phyloP scores from a whole-genome alignment of 2,113 vertebrate genomes.

The Cebidichthys violaceus region DNA sequence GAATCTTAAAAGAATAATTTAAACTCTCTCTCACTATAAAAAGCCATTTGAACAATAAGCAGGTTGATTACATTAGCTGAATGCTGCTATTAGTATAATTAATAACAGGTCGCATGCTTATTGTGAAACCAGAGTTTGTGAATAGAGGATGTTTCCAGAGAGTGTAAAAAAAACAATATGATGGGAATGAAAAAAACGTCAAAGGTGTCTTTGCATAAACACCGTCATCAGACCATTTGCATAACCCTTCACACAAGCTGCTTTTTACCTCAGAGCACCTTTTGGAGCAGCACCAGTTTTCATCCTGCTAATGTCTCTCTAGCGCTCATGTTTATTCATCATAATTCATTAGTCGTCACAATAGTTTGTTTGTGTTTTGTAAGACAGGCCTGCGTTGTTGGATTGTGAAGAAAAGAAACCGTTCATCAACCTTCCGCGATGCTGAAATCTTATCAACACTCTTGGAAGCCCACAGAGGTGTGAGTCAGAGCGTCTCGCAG shows the following conservation, averaged over 20 bases:
- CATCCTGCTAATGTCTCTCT: background rate
- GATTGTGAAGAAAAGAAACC: constrained; percentile 35
- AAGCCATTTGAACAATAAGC: background rate
- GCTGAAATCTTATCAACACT: constrained; percentile 1
- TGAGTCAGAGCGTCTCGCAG: constrained; percentile 26
- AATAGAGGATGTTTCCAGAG: background rate
- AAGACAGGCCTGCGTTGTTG: constrained; percentile 25
- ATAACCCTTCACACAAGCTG: constrained; percentile 4
- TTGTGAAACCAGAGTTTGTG: background rate
- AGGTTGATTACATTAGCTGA: constrained; percentile 2
- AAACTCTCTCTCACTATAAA: background rate
- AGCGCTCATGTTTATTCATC: constrained; percentile 55
- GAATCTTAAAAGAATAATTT: background rate
- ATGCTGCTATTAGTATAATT: background rate
- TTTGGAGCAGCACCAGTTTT: background rate
- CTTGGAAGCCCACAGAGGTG: constrained; percentile 7
- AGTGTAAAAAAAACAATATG: background rate
- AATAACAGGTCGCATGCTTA: background rate
- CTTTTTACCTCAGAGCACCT: constrained; percentile 13
- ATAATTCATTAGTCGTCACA: constrained; percentile 37
- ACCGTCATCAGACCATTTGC: too few relatives aligned
- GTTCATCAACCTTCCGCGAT: background rate
- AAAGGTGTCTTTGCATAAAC: background rate
- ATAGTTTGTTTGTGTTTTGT: constrained; percentile 36
- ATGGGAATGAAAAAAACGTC: background rate